Evolutionary conservation across 2,888 invertebrate genomes (phyloP), one percentile per base, ranked within the genome.

Genomic region (Taenaris catops): DNA sequence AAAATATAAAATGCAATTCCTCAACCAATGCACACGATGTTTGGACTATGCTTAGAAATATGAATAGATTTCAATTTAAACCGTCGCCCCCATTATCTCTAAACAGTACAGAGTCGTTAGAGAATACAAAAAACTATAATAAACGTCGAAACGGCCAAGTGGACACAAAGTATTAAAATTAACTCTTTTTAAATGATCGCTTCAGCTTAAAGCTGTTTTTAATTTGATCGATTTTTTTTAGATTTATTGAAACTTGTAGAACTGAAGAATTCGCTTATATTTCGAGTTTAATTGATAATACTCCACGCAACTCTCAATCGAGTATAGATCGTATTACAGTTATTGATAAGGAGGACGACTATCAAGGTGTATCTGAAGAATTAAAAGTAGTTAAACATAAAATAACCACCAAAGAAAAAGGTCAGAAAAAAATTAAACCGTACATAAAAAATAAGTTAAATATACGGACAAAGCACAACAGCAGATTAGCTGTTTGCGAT

Each of bases 271-370:
- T 73, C 47, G 63, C 78, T 3, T 79, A 73, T 34, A 71, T 80
- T 47, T 72, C 75, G 26, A 72, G 63, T 42, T 68, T 58, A 34
- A 63, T 70, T 36, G 46, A 73, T 20, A 62, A 66, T 19, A 55
- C 49, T 14, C 51, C 61, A 17, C 48, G 52, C 24, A 45, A 38
- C 8, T 72, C 80, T 4, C 63, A 44, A 1, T 68, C 76, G 1
- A 81, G 80, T 53, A 53, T 60, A 44, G 80, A 76, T 52, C 68
- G 78, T 27, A 51, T 83, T 11, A 84, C 83, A 1, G 78, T 84
- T 4, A 75, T 84, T 33, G 64, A 72, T 28, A 75, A 69, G 14
- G 43, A 66, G 37, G 54, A 63, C 19, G 54, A 67, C 5, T 53
- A 61, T 27, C 34, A 45, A 43, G 35, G 27, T 44, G 34, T 41